Base-by-base conservation (phyloP, 1,140 invertebrate genomes). In the Augochlora pura region DNA sequence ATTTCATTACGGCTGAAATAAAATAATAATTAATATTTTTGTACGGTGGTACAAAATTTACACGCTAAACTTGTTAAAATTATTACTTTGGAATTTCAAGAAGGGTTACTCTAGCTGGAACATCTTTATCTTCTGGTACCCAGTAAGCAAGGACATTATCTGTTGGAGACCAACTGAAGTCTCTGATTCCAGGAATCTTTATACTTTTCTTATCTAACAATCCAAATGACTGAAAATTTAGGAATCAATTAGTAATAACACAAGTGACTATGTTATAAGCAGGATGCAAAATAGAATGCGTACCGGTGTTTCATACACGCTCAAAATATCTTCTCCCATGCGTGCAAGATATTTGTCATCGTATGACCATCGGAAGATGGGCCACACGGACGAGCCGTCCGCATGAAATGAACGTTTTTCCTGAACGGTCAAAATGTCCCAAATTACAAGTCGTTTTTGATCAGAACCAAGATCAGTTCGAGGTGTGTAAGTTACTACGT, bases 161-260 rank as follows among this genome's bases (percentile, higher is more conserved):
- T 16, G 98, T 98, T 0, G 99, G 99, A 21, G 98, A 99, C 99
- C 99, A 99, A 83, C 96, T 97, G 91, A 99, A 99, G 90, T 99
- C 98, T 83, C 97, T 95, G 66, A 99, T 97, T 54, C 97, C 98
- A 12, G 95, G 94, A 39, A 99, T 97, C 91, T 98, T 99, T 69
- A 99, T 96, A 85, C 97, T 98, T 90, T 99, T 99, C 91, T 99
- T 98, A 74, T 99, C 98, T 0, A 99, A 92, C 32, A 99, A 92
- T 85, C 96, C 97, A 93, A 99, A 99, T 14, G 97, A 97, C 95
- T 96, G 89, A 82, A 84, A 0, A 80, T 70, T 68, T 67, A 73
- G 69, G 1, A 64, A 23, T 69, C 14, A 27, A 23, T 57, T 25
- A 60, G 65, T 68, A 25, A 49, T 71, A 32, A 42, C 10, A 39